Base-by-base conservation (phyloP, 2,888 invertebrate genomes). In the Doris montereyensis region DNA sequence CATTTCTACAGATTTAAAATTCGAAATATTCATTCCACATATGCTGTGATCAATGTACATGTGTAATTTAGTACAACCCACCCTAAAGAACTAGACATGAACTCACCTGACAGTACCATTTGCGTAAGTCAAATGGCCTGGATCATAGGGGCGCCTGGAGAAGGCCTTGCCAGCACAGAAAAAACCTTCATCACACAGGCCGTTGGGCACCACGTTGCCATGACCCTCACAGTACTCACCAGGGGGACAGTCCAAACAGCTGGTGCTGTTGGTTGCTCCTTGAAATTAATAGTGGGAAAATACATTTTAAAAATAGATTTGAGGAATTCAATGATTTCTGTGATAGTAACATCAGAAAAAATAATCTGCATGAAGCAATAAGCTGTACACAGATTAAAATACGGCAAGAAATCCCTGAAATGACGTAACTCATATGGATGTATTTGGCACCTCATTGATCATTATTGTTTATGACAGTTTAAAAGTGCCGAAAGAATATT, bases 151-250 rank as follows among this genome's bases (percentile, higher is more conserved):
- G 74, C 87, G 73, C 26, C 82, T 83, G 58, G 84, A 84, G 77
- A 81, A 84, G 21, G 89, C 86, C 5, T 87, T 87, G 1, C 88
- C 90, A 41, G 84, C 83, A 83, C 90, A 90, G 85, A 85, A 90
- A 83, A 89, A 90, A 57, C 89, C 90, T 28, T 84, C 84, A 28
- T 88, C 88, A 86, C 90, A 90, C 5, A 84, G 81, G 1, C 88
- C 90, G 78, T 85, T 85, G 17, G 89, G 89, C 8, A 85, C 74
- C 17, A 85, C 79, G 77, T 89, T 89, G 21, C 87, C 90, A 0
- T 83, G 75, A 0, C 90, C 90, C 72, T 88, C 87, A 85, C 90
- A 90, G 84, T 87, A 90, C 60, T 85, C 84, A 5, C 90, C 89
- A 8, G 90, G 87, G 0, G 88, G 84, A 78, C 90, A 90, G 62